Evolutionary conservation across 2,888 invertebrate genomes (phyloP), one percentile per base, ranked within the genome.

Genomic region (Sarcophaga carnaria): DNA sequence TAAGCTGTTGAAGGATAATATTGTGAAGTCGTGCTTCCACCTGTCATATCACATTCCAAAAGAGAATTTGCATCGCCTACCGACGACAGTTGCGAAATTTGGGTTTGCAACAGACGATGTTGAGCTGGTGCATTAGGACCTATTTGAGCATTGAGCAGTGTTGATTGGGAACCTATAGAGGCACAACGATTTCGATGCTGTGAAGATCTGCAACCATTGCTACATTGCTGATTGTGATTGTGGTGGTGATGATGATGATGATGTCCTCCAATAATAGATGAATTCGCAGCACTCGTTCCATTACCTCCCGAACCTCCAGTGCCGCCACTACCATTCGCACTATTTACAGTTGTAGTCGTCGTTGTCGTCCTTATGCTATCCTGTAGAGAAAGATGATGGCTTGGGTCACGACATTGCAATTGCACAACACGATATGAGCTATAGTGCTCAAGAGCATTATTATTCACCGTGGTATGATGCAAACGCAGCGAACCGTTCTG

Each of bases 401-500:
- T 92, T 89, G 91, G 92, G 88, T 93, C 93, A 89, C 92, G 92
- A 89, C 92, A 93, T 78, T 92, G 92, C 87, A 93, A 92, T 90
- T 93, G 92, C 75, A 92, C 91, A 88, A 92, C 92, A 49, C 92
- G 92, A 89, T 91, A 92, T 69, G 93, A 92, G 84, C 91, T 91
- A 86, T 90, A 92, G 76, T 92, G 92, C 86, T 92, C 92, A 88
- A 92, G 88, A 85, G 92, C 92, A 90, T 93, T 93, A 89, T 89
- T 91, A 91, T 91, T 93, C 89, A 93, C 93, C 90, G 91, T 91
- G 80, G 93, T 92, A 83, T 93, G 91, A 83, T 93, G 92, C 82
- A 92, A 89, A 22, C 93, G 91, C 89, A 93, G 88, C 37, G 93
- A 93, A 49, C 93, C 93, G 74, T 93, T 93, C 83, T 92, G 92